A percentile compares a stretch with the other conserved stretches of the same genome.
Conservation (phyloP, 2,797 vertebrate species). For the Ceyx erithaca region DNA sequence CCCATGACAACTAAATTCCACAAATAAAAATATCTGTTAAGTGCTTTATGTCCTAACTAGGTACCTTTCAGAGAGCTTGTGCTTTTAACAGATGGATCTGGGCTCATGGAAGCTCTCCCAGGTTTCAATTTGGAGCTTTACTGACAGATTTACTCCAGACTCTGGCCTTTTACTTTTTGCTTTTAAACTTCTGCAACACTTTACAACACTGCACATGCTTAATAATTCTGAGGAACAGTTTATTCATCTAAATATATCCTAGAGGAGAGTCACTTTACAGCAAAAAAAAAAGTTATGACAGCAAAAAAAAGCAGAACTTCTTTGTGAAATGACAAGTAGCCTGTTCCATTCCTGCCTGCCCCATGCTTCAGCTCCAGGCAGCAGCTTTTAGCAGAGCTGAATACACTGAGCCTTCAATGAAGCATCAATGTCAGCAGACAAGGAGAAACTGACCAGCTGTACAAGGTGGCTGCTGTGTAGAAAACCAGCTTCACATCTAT, state of each 20-base stretch:
- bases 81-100: neutral
- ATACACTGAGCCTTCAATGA: neutral
- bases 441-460: neutral
- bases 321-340: neutral
- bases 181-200: neutral
- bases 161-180: neutral
- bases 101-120: neutral
- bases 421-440: neutral
- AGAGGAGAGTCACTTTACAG: neutral
- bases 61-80: neutral
- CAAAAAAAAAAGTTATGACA: neutral
- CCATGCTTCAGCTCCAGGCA: neutral
- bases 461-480: neutral
- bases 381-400: neutral
- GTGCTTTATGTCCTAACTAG: neutral
- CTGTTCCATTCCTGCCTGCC: neutral
- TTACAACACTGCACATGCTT: neutral
- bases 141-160: neutral
- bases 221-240: neutral
- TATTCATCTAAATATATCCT: neutral
- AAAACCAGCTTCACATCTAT: neutral
- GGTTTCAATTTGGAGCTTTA: conserved; percentile 11
- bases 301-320: neutral
- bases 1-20: neutral
- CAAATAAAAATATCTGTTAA: neutral